Percentiles rank a stretch among this genome's conserved stretches.
phyloP scores from a whole-genome alignment of 1,140 invertebrate species.

The Adelges cooleyi region DNA sequence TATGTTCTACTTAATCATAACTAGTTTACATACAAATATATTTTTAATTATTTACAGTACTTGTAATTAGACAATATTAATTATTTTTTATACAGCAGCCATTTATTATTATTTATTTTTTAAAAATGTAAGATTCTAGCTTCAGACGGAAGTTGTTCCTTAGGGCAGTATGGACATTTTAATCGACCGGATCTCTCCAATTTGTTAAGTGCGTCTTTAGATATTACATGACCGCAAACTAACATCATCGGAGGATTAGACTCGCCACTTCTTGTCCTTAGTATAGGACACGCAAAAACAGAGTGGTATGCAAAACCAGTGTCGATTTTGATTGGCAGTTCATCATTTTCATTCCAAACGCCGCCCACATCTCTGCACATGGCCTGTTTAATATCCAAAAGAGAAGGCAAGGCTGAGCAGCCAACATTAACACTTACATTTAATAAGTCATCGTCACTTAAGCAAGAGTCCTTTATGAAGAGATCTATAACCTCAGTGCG shows the following conservation, averaged over 20 bases:
- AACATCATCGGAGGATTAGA: slow-evolving; percentile 94
- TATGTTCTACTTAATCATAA: too few relatives aligned
- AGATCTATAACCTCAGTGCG: slow-evolving; percentile 79
- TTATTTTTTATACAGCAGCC: too few relatives aligned
- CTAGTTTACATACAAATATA: too few relatives aligned
- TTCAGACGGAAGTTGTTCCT: slow-evolving; percentile 88
- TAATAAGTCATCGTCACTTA: slow-evolving; percentile 29
- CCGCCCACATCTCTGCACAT: slow-evolving; percentile 92
- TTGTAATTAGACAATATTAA: too few relatives aligned
- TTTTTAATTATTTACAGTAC: too few relatives aligned
- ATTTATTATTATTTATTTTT: slow-evolving; percentile 27
- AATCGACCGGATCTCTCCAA: slow-evolving; percentile 79
- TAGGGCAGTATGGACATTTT: slow-evolving; percentile 96
- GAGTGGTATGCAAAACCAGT: slow-evolving; percentile 87
- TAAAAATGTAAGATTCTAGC: slow-evolving; percentile 87
- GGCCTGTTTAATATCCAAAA: slow-evolving; percentile 88
- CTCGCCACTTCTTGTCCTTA: slow-evolving; percentile 91
- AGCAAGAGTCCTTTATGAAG: slow-evolving; percentile 86
- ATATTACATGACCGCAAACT: slow-evolving; percentile 96
- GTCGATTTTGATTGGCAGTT: slow-evolving; percentile 91
- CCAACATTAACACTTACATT: slow-evolving; percentile 74
- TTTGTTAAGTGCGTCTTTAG: slow-evolving; percentile 90
- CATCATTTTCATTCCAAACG: slow-evolving; percentile 91
- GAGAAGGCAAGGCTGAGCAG: slow-evolving; percentile 80
- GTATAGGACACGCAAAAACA: slow-evolving; percentile 98